These are phyloP conservation scores for Anguilla rostrata DNA, from an alignment of 2,113 vertebrate species.

Conservation along the genomic window DNA sequence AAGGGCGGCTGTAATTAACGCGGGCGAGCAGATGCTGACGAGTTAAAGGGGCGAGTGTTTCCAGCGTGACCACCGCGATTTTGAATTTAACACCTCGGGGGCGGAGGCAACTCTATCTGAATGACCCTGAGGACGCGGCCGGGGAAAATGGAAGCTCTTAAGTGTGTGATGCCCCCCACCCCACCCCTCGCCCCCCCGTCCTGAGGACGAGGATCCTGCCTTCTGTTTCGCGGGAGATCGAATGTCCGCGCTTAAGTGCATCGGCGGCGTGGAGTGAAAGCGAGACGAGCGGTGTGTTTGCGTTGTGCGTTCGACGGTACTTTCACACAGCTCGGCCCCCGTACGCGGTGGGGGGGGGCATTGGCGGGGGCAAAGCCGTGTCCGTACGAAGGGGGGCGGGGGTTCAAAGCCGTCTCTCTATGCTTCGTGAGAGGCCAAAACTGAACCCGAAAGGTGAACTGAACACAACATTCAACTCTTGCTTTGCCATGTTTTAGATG, in stretches of 20 bases:
- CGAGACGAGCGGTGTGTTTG: conserved; percentile 7
- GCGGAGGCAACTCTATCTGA: conserved; percentile 11
- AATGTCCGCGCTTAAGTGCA: conserved; percentile 15
- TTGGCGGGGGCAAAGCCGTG: too few species aligned
- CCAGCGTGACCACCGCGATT: conserved; percentile 23
- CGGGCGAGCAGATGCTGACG: conserved; percentile 19
- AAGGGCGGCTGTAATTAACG: conserved; percentile 7
- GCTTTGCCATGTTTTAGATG: neutral
- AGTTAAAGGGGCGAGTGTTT: conserved; percentile 14
- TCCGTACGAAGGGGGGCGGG: too few species aligned
- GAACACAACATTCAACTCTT: neutral
- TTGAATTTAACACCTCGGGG: conserved; percentile 9
- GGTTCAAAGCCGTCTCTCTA: neutral
- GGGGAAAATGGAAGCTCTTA: conserved; percentile 3
- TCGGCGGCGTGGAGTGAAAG: neutral
- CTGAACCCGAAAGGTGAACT: neutral
- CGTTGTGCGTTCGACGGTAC: neutral
- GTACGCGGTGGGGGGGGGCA: neutral
- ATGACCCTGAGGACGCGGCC: conserved; percentile 8
- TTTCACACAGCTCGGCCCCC: neutral
- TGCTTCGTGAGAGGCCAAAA: neutral
- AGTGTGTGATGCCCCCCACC: neutral
- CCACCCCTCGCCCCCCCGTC: neutral
- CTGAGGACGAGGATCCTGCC: neutral
- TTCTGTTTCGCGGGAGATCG: conserved; percentile 10